phyloP scores from a whole-genome alignment of 1,140 invertebrate genomes.

The Leptinotarsa undecemlineata region DNA sequence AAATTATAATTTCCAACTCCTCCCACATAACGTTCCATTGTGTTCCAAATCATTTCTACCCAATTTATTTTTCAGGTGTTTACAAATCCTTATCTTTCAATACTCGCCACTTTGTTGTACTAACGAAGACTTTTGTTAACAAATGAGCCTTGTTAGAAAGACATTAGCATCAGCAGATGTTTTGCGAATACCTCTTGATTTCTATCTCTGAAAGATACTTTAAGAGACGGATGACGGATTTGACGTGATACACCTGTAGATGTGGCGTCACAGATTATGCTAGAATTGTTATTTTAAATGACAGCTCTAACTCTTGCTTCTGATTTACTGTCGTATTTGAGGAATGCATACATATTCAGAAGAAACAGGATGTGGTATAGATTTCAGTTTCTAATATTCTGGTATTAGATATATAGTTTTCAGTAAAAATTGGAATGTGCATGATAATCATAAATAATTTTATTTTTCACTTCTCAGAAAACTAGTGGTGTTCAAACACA shows the following conservation, averaged over 20 bases:
- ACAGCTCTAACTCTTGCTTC: slow-evolving; percentile 13
- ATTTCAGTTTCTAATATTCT: too few relatives aligned
- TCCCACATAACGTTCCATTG: neutral
- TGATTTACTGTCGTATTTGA: too few relatives aligned
- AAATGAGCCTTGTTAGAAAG: slow-evolving; percentile 28
- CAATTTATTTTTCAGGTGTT: slow-evolving; percentile 13
- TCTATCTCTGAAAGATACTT: neutral
- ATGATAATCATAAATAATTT: too few relatives aligned
- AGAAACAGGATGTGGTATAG: too few relatives aligned
- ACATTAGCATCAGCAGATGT: slow-evolving; percentile 34
- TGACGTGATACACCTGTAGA: slow-evolving; percentile 32
- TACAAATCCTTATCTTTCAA: slow-evolving; percentile 5
- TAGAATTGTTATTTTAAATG: neutral
- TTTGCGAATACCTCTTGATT: slow-evolving; percentile 31
- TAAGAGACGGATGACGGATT: slow-evolving; percentile 2
- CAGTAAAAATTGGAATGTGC: too few relatives aligned
- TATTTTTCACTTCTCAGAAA: too few relatives aligned
- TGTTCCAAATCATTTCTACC: neutral
- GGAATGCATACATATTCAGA: too few relatives aligned
- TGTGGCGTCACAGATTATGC: slow-evolving; percentile 16
- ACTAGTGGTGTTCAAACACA: too few relatives aligned
- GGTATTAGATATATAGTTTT: too few relatives aligned
- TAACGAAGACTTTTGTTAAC: slow-evolving; percentile 26
- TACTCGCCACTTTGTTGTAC: neutral
- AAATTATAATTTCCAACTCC: too few relatives aligned